Conservation (phyloP, 2,113 vertebrate genomes). For the Neoarius graeffei region DNA sequence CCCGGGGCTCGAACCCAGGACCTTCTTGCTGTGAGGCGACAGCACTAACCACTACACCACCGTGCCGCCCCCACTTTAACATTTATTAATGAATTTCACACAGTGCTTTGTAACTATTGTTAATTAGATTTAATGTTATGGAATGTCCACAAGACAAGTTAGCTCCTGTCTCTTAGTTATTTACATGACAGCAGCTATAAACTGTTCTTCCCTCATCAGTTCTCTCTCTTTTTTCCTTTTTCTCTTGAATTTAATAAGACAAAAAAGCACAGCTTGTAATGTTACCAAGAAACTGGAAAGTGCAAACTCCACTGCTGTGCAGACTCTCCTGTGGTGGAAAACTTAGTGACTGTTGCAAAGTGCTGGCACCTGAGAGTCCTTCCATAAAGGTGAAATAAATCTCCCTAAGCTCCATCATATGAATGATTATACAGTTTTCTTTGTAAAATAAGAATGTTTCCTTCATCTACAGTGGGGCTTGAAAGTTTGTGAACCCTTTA, state of each 20-base stretch:
- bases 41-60: too few species aligned
- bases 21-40: too few species aligned
- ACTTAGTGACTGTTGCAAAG: background rate
- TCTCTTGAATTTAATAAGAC: too few species aligned
- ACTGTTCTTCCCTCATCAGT: too few species aligned
- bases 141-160: background rate
- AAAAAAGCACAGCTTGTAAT: background rate
- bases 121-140: background rate
- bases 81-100: too few species aligned
- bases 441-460: background rate
- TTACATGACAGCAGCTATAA: too few species aligned
- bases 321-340: background rate
- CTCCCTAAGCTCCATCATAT: background rate
- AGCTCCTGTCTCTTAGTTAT: background rate
- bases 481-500: too few species aligned
- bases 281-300: background rate
- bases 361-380: background rate
- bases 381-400: background rate
- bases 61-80: too few species aligned
- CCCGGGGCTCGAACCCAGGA: too few species aligned
- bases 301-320: background rate
- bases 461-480: background rate
- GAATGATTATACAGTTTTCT: background rate
- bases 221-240: too few species aligned
- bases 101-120: too few species aligned